Conservation (phyloP, 2,797 vertebrate species). For the Tragopan temminckii region DNA sequence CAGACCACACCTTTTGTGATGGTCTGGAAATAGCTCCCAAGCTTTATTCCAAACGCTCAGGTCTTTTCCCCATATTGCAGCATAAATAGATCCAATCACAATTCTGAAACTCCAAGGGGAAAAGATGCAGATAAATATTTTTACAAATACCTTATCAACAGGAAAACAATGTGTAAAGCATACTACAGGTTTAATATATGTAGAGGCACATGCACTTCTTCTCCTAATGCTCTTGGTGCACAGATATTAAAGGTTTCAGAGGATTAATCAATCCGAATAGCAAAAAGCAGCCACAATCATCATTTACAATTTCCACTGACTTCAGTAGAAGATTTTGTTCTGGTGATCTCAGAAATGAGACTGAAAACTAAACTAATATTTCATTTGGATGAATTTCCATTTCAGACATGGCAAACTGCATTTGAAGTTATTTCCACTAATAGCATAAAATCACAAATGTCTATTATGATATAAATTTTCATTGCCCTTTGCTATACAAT, state of each 20-base stretch:
- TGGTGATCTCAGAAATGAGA: not conserved
- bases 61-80: not conserved
- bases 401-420: not conserved
- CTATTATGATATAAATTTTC: constrained; percentile 18
- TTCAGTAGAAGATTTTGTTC: not conserved
- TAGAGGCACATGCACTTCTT: not conserved
- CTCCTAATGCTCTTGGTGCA: not conserved
- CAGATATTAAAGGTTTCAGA: not conserved
- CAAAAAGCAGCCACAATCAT: not conserved
- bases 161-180: not conserved
- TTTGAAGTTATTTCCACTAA: constrained; percentile 37
- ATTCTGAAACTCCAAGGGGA: not conserved
- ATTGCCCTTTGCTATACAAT: not conserved
- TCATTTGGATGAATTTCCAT: not conserved
- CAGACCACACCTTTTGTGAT: not conserved
- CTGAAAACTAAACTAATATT: not conserved
- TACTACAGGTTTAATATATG: not conserved
- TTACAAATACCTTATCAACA: not conserved
- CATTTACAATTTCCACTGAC: not conserved
- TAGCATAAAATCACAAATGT: constrained; percentile 6
- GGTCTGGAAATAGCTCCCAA: constrained; percentile 31
- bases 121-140: constrained; percentile 4
- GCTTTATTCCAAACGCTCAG: not conserved
- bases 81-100: not conserved
- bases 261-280: constrained; percentile 13